These are phyloP conservation scores for Ia io DNA, from an alignment of 2,113 vertebrate genomes.

Conservation along the genomic window DNA sequence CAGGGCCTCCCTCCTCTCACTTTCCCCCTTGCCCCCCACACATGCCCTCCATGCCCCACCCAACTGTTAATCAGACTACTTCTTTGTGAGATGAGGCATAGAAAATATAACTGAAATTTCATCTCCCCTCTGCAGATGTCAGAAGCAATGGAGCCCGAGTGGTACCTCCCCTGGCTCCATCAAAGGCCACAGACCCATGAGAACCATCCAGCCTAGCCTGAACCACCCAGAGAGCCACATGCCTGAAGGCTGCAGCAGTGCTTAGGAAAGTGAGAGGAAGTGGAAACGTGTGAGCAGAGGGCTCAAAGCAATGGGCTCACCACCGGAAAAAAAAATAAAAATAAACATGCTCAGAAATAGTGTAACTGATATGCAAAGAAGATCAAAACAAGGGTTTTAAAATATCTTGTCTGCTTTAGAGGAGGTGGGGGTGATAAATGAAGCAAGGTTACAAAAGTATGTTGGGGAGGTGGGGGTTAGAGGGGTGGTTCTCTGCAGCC, in stretches of 20 bases:
- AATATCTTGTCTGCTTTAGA: constrained; percentile 76
- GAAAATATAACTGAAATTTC: neutral
- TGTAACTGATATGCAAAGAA: constrained; percentile 90
- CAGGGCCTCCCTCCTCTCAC: neutral
- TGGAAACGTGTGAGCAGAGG: constrained; percentile 79
- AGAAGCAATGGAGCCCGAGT: neutral
- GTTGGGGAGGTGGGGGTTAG: neutral
- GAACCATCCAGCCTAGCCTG: neutral
- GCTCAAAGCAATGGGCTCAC: constrained; percentile 76
- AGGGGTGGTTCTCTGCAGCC: neutral
- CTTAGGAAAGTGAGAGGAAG: constrained; percentile 84
- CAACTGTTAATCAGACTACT: neutral
- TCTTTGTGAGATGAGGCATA: neutral
- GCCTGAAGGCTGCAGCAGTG: neutral
- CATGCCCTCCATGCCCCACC: fast-evolving
- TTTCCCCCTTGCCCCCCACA: too few relatives aligned
- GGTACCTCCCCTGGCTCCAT: neutral
- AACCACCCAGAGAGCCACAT: neutral
- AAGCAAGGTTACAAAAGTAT: constrained; percentile 14
- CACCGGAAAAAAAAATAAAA: constrained; percentile 87
- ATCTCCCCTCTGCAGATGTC: neutral
- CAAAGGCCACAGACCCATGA: constrained; percentile 24
- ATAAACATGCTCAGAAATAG: constrained; percentile 86
- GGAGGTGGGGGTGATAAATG: constrained; percentile 45
- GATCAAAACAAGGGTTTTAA: constrained; percentile 80